Conservation (phyloP, 1,140 invertebrate genomes). For the Drosophila insularis region DNA sequence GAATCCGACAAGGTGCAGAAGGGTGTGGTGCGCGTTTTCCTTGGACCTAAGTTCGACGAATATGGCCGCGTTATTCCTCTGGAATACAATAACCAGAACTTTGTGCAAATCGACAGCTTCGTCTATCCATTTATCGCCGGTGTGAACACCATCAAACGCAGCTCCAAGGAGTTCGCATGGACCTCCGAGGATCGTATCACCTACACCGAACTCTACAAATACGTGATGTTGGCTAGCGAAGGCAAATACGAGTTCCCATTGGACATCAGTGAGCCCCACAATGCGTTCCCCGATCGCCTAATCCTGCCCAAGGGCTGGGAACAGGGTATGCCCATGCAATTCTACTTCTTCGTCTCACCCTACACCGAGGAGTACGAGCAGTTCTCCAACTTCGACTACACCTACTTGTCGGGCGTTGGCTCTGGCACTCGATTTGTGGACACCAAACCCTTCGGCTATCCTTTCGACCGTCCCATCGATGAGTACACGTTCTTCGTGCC, state of each 20-base stretch:
- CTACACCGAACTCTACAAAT: conserved; percentile 84
- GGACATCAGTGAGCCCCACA: conserved; percentile 83
- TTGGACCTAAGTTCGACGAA: conserved; percentile 85
- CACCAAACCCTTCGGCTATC: conserved; percentile 79
- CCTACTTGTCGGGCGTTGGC: conserved; percentile 64
- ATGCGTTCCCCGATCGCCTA: conserved; percentile 85
- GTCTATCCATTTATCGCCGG: conserved; percentile 86
- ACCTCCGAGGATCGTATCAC: conserved; percentile 86
- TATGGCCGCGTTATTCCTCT: conserved; percentile 84
- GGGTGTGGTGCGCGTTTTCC: conserved; percentile 84
- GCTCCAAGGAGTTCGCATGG: conserved; percentile 86
- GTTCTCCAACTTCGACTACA: conserved; percentile 64
- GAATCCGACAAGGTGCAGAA: conserved; percentile 83
- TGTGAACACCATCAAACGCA: conserved; percentile 86
- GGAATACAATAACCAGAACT: conserved; percentile 85
- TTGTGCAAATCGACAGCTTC: conserved; percentile 89
- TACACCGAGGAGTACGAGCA: conserved; percentile 71
- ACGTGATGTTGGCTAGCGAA: conserved; percentile 84
- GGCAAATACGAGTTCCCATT: conserved; percentile 83
- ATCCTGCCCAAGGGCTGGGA: conserved; percentile 85
- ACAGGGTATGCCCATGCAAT: conserved; percentile 85
- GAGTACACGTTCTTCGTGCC: conserved; percentile 77
- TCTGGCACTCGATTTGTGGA: conserved; percentile 71
- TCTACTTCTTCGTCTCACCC: conserved; percentile 84
- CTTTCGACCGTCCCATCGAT: conserved; percentile 82